phyloP scores from a whole-genome alignment of 2,113 vertebrate genomes.

The Beaufortia kweichowensis region DNA sequence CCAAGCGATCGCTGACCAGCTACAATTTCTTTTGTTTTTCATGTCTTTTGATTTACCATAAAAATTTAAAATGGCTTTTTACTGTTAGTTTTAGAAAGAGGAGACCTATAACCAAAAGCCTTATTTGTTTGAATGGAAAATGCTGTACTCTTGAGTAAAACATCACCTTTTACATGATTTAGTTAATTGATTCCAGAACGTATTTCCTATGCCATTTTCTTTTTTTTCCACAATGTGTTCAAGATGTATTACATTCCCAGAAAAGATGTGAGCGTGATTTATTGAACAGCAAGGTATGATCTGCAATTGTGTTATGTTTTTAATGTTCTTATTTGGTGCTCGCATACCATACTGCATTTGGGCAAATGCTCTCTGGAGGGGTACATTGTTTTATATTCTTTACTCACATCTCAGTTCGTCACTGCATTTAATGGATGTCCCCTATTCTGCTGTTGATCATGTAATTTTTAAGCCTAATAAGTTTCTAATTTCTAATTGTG shows the following conservation, averaged over 20 bases:
- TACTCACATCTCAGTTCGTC: background rate
- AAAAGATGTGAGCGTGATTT: background rate
- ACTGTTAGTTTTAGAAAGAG: background rate
- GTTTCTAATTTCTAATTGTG: slow-evolving; percentile 28
- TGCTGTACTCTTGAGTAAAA: slow-evolving; percentile 16
- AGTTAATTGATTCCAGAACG: background rate
- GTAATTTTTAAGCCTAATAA: slow-evolving; percentile 3
- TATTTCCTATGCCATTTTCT: background rate
- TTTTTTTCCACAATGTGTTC: too few species aligned
- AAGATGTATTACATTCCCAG: slow-evolving; percentile 7
- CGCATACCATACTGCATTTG: background rate
- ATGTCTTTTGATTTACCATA: background rate
- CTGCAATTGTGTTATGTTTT: background rate
- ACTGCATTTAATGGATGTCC: background rate
- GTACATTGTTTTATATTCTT: slow-evolving; percentile 13
- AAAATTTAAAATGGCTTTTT: background rate
- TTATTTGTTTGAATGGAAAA: slow-evolving; percentile 40
- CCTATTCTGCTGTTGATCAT: background rate
- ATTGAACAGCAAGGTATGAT: background rate
- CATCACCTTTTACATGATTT: background rate
- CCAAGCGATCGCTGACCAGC: background rate
- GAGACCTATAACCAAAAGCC: background rate
- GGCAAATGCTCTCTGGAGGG: slow-evolving; percentile 3
- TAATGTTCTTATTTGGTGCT: slow-evolving; percentile 20
- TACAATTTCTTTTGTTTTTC: background rate